Conservation (phyloP, 2,797 vertebrate genomes). For the Buceros bicornis region DNA sequence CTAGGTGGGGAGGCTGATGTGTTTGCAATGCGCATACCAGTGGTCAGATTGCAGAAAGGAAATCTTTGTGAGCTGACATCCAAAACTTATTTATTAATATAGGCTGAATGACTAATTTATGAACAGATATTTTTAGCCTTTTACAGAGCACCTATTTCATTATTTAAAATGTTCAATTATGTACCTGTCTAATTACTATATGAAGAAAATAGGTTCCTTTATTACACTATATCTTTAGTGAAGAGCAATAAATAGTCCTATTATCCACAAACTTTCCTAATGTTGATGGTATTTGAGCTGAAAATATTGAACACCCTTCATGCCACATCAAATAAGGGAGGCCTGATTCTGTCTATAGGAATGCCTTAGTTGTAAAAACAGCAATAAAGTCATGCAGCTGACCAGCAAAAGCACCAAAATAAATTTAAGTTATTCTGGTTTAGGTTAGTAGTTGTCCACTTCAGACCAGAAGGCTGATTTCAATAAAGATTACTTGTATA, state of each 20-base stretch:
- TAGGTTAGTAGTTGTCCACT: background rate
- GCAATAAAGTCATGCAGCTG: background rate
- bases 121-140: constrained; percentile 75
- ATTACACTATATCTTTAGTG: constrained; percentile 25
- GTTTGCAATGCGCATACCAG: background rate
- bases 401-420: background rate
- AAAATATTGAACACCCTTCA: background rate
- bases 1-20: background rate
- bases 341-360: background rate
- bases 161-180: constrained; percentile 78
- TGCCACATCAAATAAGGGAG: background rate
- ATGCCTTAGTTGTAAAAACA: background rate
- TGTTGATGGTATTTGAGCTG: background rate
- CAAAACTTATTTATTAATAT: constrained; percentile 78
- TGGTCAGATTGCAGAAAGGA: constrained; percentile 54
- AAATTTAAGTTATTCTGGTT: background rate
- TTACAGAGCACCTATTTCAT: constrained; percentile 73
- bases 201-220: constrained; percentile 69
- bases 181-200: constrained; percentile 76
- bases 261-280: background rate
- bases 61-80: constrained; percentile 47
- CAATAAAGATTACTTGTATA: background rate
- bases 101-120: constrained; percentile 80
- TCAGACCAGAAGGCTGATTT: background rate
- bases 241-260: background rate